phyloP scores from a whole-genome alignment of 2,888 invertebrate species.

The Ectemnius continuus region DNA sequence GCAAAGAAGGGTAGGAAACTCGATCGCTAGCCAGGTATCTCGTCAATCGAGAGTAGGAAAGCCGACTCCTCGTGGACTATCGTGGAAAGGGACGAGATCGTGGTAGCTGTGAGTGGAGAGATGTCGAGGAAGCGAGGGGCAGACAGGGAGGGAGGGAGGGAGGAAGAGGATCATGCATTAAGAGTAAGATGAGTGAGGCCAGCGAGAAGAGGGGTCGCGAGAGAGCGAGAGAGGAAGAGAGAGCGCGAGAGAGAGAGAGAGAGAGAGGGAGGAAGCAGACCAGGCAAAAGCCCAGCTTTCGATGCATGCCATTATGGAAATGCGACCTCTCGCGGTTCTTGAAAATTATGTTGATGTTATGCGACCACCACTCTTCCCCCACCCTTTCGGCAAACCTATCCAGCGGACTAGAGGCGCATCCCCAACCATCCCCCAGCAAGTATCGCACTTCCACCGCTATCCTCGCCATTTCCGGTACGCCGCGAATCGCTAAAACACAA shows the following conservation, averaged over 20 bases:
- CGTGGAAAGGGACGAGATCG: conserved; percentile 14
- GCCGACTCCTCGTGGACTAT: conserved; percentile 18
- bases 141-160: conserved; percentile 6
- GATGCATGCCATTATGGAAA: conserved; percentile 75
- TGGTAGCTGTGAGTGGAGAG: not conserved
- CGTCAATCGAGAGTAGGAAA: no score
- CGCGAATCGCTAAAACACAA: no score
- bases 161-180: conserved; percentile 8
- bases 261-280: conserved; percentile 41
- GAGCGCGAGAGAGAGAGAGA: conserved; percentile 30
- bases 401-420: no score
- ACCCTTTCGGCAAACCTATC: no score
- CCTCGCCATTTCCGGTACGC: conserved; percentile 11
- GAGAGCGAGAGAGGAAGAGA: conserved; percentile 33
- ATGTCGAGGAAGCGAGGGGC: not conserved
- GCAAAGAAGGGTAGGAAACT: no score
- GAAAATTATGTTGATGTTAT: conserved; percentile 75
- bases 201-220: conserved; percentile 13
- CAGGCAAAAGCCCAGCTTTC: conserved; percentile 62
- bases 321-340: conserved; percentile 70
- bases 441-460: conserved; percentile 13
- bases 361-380: conserved; percentile 55
- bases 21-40: no score
- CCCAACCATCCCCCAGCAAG: no score
- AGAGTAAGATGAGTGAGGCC: conserved; percentile 13